Evolutionary conservation across 2,797 vertebrate species (phyloP).

Genomic region (Cossypha heuglini): DNA sequence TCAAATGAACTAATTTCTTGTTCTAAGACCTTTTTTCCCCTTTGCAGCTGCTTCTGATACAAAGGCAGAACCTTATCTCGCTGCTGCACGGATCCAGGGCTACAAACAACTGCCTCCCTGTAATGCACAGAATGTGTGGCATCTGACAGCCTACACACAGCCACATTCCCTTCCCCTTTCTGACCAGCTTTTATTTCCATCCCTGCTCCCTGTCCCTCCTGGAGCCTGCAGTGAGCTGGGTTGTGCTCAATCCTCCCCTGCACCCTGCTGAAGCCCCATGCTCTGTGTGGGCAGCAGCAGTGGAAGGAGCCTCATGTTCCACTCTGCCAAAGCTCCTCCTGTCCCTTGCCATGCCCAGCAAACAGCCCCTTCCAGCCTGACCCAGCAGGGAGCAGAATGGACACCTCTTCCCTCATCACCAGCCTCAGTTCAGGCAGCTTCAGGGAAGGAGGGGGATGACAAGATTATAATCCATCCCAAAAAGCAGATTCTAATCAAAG

Average conservation of each 20-base stretch:
- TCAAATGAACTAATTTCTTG: conserved; percentile 65
- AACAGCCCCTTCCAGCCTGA: neutral
- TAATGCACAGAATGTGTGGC: conserved; percentile 30
- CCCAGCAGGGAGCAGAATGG: neutral
- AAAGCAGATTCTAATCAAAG: neutral
- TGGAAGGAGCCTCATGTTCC: neutral
- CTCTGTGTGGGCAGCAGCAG: neutral
- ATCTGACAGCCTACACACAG: conserved; percentile 30
- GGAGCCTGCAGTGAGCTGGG: neutral
- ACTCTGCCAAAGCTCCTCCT: neutral
- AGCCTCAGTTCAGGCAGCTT: neutral
- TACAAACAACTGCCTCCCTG: conserved; percentile 42
- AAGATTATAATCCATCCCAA: neutral
- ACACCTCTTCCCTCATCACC: neutral
- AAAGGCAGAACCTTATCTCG: conserved; percentile 65
- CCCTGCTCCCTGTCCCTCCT: neutral
- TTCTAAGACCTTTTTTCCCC: conserved; percentile 42
- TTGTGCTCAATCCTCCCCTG: neutral
- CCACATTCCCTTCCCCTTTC: neutral
- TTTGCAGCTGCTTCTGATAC: conserved; percentile 63
- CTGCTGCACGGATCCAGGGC: conserved; percentile 1
- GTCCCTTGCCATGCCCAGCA: rapidly evolving
- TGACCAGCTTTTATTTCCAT: neutral
- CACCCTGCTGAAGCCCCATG: rapidly evolving
- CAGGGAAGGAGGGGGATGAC: neutral